Conservation (phyloP, 2,797 vertebrate species). For the Tapirus indicus region DNA sequence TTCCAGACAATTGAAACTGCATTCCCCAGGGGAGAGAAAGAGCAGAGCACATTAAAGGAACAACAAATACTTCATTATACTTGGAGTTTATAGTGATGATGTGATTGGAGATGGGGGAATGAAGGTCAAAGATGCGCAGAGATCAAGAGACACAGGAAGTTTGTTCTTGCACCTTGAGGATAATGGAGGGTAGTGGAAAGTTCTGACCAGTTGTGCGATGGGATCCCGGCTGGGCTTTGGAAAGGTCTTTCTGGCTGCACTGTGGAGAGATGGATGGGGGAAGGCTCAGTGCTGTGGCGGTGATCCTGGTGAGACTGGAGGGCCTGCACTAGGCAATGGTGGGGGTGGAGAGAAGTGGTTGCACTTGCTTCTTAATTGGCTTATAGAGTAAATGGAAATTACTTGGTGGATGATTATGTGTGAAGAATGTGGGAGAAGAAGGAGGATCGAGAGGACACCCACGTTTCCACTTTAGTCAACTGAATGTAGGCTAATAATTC, state of each 20-base stretch:
- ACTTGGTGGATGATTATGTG: not conserved
- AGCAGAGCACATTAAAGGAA: not conserved
- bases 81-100: not conserved
- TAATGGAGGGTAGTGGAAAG: not conserved
- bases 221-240: too few species aligned
- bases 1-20: not conserved
- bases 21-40: not conserved
- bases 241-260: too few species aligned
- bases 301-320: not conserved
- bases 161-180: not conserved
- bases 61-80: not conserved
- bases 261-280: not conserved
- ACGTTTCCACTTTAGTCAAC: not conserved
- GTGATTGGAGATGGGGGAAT: too few species aligned
- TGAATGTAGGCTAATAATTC: not conserved
- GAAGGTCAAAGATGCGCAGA: not conserved
- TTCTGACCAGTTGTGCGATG: not conserved
- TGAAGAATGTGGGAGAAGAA: not conserved
- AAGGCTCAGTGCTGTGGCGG: too few species aligned
- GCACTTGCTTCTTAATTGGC: not conserved
- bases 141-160: not conserved
- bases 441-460: too few species aligned
- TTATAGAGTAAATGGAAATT: not conserved
- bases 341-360: too few species aligned
- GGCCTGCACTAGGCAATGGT: too few species aligned